Evolutionary conservation across 1,140 invertebrate genomes (phyloP).

Genomic region (Drepana arcuata): DNA sequence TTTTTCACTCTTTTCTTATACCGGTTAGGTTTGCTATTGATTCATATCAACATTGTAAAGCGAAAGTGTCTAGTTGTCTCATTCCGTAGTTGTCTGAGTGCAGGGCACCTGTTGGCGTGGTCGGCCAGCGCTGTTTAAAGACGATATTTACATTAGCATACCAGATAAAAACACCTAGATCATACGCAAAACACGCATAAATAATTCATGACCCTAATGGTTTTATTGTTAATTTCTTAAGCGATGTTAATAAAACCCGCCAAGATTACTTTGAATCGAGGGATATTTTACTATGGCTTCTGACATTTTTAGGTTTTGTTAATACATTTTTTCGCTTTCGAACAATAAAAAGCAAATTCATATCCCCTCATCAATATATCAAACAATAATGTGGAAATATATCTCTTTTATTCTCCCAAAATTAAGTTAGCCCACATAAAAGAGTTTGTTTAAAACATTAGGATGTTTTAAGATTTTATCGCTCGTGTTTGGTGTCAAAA

Average conservation of each 20-base stretch:
- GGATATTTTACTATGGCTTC: neutral
- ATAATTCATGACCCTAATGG: slow-evolving; percentile 25
- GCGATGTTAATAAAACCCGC: slow-evolving; percentile 11
- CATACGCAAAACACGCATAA: slow-evolving; percentile 34
- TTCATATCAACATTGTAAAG: slow-evolving; percentile 8
- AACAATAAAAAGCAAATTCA: slow-evolving; percentile 17
- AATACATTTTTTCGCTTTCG: neutral
- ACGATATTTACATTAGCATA: slow-evolving; percentile 44
- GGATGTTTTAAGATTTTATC: slow-evolving; percentile 66
- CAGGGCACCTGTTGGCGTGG: slow-evolving; percentile 31
- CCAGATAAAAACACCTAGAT: slow-evolving; percentile 38
- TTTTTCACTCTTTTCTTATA: too few relatives aligned
- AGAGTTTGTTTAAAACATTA: slow-evolving; percentile 71
- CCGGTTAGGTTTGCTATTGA: neutral
- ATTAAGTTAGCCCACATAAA: slow-evolving; percentile 67
- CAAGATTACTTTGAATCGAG: neutral
- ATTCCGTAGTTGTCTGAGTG: slow-evolving; percentile 14
- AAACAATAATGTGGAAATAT: slow-evolving; percentile 35
- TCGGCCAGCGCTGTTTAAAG: slow-evolving; percentile 25
- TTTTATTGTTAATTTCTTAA: slow-evolving; percentile 6
- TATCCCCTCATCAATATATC: slow-evolving; percentile 28
- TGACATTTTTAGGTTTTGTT: neutral
- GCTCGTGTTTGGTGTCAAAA: slow-evolving; percentile 64
- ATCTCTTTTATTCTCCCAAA: slow-evolving; percentile 56
- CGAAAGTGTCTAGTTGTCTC: slow-evolving; percentile 13